Percentiles rank a stretch among this genome's conserved stretches.
phyloP scores from a whole-genome alignment of 2,797 vertebrate genomes.

The Rhincodon typus region DNA sequence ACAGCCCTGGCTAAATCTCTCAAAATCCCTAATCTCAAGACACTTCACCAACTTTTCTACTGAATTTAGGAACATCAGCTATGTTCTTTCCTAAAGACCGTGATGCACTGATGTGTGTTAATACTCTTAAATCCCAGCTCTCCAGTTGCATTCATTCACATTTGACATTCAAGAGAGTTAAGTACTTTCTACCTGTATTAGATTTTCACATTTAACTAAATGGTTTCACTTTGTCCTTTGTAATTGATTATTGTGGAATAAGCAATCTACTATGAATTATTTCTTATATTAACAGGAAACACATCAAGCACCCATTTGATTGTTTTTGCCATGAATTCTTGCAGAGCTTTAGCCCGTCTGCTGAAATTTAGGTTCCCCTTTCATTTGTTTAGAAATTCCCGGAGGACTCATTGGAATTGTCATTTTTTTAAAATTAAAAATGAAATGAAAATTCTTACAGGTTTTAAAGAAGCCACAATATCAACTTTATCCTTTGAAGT shows the following conservation, averaged over 20 bases:
- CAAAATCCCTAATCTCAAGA: slow-evolving; percentile 32
- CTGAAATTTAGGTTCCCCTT: background rate
- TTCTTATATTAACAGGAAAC: background rate
- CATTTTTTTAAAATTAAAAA: background rate
- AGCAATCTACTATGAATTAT: slow-evolving; percentile 6
- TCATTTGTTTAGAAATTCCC: background rate
- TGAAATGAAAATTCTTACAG: background rate
- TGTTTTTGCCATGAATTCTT: background rate
- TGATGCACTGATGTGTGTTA: slow-evolving; percentile 28
- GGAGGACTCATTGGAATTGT: background rate
- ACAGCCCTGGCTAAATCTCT: slow-evolving; percentile 25
- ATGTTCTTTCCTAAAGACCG: background rate
- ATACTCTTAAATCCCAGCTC: slow-evolving; percentile 26
- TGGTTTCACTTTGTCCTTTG: slow-evolving; percentile 15
- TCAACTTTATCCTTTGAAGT: background rate
- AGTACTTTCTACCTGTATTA: slow-evolving; percentile 8
- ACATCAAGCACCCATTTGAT: background rate
- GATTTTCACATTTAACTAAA: slow-evolving; percentile 16
- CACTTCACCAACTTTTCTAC: slow-evolving; percentile 10
- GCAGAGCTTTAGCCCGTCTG: background rate
- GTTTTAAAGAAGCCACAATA: background rate
- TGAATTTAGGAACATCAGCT: slow-evolving; percentile 29
- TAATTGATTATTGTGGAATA: background rate
- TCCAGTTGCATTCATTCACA: slow-evolving; percentile 26
- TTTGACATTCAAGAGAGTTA: slow-evolving; percentile 33